Conservation (phyloP, 2,797 vertebrate species). For the Sebastes itinus region DNA sequence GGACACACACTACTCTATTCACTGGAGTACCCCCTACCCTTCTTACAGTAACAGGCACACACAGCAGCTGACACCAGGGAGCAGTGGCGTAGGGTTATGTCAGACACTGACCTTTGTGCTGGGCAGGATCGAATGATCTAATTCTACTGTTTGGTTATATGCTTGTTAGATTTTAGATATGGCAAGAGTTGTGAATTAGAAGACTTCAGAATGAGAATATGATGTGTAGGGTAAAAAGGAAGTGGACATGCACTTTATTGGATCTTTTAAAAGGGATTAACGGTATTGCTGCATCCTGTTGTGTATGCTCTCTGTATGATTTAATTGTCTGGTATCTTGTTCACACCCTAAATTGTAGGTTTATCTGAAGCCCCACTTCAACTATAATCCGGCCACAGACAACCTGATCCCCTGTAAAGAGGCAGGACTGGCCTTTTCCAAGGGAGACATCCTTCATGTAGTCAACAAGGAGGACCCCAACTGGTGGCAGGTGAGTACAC, state of each 20-base stretch:
- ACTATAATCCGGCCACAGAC: constrained; percentile 95
- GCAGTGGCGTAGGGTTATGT: constrained; percentile 48
- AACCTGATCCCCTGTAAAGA: constrained; percentile 98
- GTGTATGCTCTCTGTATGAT: not conserved
- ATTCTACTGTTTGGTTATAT: constrained; percentile 25
- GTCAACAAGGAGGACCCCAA: constrained; percentile 97
- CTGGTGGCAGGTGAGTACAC: constrained; percentile 96
- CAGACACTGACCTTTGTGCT: constrained; percentile 50
- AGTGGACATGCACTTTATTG: not conserved
- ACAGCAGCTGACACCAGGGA: constrained; percentile 58
- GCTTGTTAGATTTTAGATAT: not conserved
- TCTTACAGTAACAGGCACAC: constrained; percentile 58
- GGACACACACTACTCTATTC: constrained; percentile 56
- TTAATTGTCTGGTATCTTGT: not conserved
- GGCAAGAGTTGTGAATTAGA: not conserved
- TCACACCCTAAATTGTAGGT: constrained; percentile 78
- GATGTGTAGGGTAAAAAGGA: not conserved
- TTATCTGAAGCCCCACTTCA: constrained; percentile 96
- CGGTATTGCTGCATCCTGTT: not conserved
- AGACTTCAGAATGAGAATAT: not conserved
- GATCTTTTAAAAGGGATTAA: not conserved
- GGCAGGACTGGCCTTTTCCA: constrained; percentile 94
- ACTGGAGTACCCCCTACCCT: constrained; percentile 16
- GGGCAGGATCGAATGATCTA: constrained; percentile 6
- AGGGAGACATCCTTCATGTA: constrained; percentile 96